A percentile compares a stretch with the other conserved stretches of the same genome.
Conservation (phyloP, 2,113 vertebrate species). For the Origma solitaria region DNA sequence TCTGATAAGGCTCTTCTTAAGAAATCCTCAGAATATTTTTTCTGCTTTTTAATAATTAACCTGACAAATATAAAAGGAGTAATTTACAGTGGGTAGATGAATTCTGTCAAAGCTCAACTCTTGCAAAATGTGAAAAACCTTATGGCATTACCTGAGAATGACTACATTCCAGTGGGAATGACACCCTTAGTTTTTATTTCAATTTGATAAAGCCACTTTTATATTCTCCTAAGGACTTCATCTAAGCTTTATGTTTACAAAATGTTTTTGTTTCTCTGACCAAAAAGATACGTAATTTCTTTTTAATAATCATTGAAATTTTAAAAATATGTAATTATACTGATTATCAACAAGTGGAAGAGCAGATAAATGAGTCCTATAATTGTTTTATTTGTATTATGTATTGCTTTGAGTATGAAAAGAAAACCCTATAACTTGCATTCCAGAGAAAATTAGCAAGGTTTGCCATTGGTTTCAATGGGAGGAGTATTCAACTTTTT, state of each 20-base stretch:
- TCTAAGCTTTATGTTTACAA: not conserved
- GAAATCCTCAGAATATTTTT: not conserved
- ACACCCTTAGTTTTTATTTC: not conserved
- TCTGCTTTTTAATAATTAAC: not conserved
- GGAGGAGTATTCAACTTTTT: not conserved
- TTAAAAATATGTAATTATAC: not conserved
- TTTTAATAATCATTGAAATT: not conserved
- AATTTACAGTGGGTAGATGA: not conserved
- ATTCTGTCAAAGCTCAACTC: not conserved
- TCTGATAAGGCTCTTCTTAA: not conserved
- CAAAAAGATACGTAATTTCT: not conserved
- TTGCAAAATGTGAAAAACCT: not conserved
- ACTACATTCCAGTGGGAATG: not conserved
- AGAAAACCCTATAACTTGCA: not conserved
- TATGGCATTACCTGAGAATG: not conserved
- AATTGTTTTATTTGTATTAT: not conserved
- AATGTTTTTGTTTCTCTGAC: not conserved
- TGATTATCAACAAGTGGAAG: not conserved
- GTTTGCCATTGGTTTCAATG: not conserved
- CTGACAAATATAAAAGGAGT: not conserved
- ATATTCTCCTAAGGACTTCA: not conserved
- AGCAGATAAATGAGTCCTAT: not conserved
- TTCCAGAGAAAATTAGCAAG: not conserved
- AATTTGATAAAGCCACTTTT: not conserved
- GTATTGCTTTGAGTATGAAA: not conserved